Conservation (phyloP, 2,113 vertebrate genomes). For the Tiliqua scincoides region DNA sequence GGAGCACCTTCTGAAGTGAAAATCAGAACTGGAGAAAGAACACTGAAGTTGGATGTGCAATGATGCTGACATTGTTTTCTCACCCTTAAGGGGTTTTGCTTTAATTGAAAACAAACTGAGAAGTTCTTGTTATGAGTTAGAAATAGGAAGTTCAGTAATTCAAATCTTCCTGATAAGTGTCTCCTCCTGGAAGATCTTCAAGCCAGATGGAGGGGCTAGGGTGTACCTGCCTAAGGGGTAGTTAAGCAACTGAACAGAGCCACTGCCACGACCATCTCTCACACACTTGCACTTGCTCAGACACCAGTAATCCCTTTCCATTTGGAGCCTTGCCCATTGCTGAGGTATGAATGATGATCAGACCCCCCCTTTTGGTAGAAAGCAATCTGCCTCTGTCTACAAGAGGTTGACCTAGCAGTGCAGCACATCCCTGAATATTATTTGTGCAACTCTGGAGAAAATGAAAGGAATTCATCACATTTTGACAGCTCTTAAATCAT, state of each 20-base stretch:
- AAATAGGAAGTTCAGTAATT: background rate
- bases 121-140: background rate
- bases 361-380: background rate
- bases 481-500: conserved; percentile 4
- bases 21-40: background rate
- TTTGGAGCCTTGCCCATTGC: conserved; percentile 1
- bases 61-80: background rate
- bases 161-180: background rate
- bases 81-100: background rate
- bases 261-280: background rate
- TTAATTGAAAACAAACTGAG: background rate
- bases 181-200: background rate
- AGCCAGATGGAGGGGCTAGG: background rate
- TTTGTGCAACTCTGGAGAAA: conserved; percentile 30
- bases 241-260: background rate
- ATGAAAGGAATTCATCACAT: conserved; percentile 33
- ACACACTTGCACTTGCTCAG: background rate
- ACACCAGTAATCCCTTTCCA: background rate
- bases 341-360: conserved; percentile 7
- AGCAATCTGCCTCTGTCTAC: background rate
- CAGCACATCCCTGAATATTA: background rate
- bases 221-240: background rate
- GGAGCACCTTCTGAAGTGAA: background rate
- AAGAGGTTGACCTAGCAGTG: background rate
- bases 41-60: background rate